A percentile compares a stretch with the other conserved stretches of the same genome.
These are phyloP conservation scores for Blastobasis adustella DNA, from an alignment of 2,888 invertebrate genomes.

Conservation along the genomic window DNA sequence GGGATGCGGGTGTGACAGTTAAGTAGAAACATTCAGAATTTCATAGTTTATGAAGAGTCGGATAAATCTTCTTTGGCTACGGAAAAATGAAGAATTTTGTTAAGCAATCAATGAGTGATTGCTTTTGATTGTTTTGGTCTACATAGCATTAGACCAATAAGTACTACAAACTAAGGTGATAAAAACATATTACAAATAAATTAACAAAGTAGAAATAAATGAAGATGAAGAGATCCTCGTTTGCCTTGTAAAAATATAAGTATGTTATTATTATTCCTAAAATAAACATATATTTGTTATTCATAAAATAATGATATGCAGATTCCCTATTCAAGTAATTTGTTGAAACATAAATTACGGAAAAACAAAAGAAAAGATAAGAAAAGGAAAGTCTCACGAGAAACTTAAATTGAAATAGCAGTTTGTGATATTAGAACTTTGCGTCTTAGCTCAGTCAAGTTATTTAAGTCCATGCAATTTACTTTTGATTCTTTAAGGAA, in stretches of 20 bases:
- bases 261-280: not conserved
- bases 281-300: not conserved
- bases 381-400: conserved; percentile 23
- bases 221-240: not conserved
- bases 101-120: conserved; percentile 50
- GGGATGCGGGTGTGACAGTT: conserved; percentile 69
- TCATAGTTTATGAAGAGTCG: conserved; percentile 57
- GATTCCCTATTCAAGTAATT: not conserved
- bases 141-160: not conserved
- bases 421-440: conserved; percentile 16
- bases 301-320: not conserved
- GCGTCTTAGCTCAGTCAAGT: conserved; percentile 11
- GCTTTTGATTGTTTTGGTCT: conserved; percentile 23
- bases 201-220: not conserved
- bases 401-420: conserved; percentile 22
- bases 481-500: conserved; percentile 13
- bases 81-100: conserved; percentile 53
- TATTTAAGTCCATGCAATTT: conserved; percentile 44
- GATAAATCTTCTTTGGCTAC: conserved; percentile 60
- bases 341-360: conserved; percentile 6
- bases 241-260: not conserved
- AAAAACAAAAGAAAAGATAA: conserved; percentile 20
- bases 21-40: conserved; percentile 64
- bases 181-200: conserved; percentile 7
- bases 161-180: conserved; percentile 4